Evolutionary conservation across 1,140 invertebrate species (phyloP), one percentile per base, ranked within the genome.

Genomic region (Drosophila lacteicornis): DNA sequence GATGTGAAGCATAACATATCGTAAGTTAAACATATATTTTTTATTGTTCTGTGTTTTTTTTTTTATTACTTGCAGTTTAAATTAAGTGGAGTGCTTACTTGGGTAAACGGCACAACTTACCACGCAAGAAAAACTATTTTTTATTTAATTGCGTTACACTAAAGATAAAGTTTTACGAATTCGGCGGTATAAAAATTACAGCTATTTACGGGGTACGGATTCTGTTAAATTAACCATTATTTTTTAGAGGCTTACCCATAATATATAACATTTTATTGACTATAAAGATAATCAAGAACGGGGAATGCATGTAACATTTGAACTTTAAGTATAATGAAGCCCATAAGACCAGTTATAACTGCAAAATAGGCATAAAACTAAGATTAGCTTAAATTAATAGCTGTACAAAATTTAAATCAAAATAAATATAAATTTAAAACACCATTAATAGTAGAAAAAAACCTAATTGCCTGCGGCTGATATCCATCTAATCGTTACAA

Each of bases 1-100:
- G 25, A 22, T 45, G 30, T 36, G 56, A 61, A 43, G 62, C 62
- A 65, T 65, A 61, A 33, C 40, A 11, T 9, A 25, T n/a, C 27
- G 22, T 53, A 22, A n/a, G 47, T 11, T 15, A 19, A 12, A 25
- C 17, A 38, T 38, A 55, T 30, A 55, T 13, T 17, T 17, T 65
- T 65, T 65, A 65, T 45, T 4, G 3, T 42, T 25, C 55, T 33
- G 12, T 5, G 11, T 17, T 11, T 22, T 22, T 61, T n/a, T 30
- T 17, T 25, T 56, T 40, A 61, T 38, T 55, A 38, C 33, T 9
- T 22, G 12, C 51, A 55, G 19, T 22, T 55, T 22, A 22, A 38
- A 53, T 53, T 19, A 51, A 36, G 17, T 36, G 50, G 8, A 13
- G 27, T 33, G 30, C n/a, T 53, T 42, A 60, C 50, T 42, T 22